Base-by-base conservation (phyloP, 2,113 vertebrate species). In the Bombycilla garrulus region DNA sequence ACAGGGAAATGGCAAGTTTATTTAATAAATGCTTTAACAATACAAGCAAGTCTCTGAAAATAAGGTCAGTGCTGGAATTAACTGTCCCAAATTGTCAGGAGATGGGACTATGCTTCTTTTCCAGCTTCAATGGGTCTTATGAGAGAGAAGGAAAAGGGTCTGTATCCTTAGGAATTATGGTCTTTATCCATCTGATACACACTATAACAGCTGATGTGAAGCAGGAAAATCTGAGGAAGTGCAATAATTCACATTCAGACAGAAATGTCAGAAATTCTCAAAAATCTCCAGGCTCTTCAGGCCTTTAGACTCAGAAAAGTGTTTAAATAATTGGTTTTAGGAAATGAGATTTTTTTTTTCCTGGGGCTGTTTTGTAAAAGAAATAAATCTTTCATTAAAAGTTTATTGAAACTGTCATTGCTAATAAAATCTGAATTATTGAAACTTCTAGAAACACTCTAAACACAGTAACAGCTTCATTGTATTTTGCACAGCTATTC, bases 391-490 rank as follows among this genome's bases (percentile, higher is more conserved):
- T 90, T 80, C 9, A 33, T 45, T 88, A 45, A 28, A 90, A 82
- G 33, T 65, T 88, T 36, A 93, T 33, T 80, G 51, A 66, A 93
- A 50, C 19, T 42, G 19, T 38, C 84, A 88, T 90, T 83, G 54
- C 64, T 86, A 88, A 80, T 90, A 87, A 95, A 90, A 90, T 29
- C n/a, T 70, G 64, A 86, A 66, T 80, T 86, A 77, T 22, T 17
- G 15, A 82, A 82, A 40, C 24, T 28, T 82, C 71, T 65, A 40
- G 47, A 87, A 78, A 40, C 23, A 42, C 45, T 35, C 5, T 24
- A 82, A 90, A 24, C 44, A 82, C 44, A 67, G 0, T 56, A 82
- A 53, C 10, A 45, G n/a, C 42, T 83, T 70, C 15, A 20, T 54
- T 81, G 2, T 56, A 66, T 70, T 88, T 92, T 86, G 79, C 23